Base-by-base conservation (phyloP, 2,797 vertebrate species). In the Phaenicophaeus curvirostris region DNA sequence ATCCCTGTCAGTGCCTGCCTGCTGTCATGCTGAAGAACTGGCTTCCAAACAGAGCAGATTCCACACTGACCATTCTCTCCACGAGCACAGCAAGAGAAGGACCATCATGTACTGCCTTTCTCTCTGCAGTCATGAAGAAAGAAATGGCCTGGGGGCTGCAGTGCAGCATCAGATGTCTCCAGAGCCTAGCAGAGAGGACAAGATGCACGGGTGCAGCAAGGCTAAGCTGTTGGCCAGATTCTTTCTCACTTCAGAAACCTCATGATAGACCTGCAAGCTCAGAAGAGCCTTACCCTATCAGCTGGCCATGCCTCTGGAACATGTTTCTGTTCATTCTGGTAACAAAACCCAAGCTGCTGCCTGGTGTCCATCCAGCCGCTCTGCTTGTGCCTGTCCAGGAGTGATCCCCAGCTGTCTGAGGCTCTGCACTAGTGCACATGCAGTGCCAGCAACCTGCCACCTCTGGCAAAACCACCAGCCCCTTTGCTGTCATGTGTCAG, bases 331-430 rank as follows among this genome's bases (percentile, higher is more conserved):
- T 59, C 54, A 21, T 63, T 57, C 28, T 57, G 35, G 41, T 67
- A 44, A 76, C 23, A 33, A 85, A 73, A 69, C 20, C 17, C n/a
- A 41, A 58, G 35, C 19, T 65, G 25, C 42, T 51, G 15, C 7
- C 73, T 79, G 72, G 28, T 42, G 27, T 71, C 30, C n/a, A n/a
- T n/a, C n/a, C n/a, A n/a, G n/a, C n/a, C 17, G 16, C 20, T 61
- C 53, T 1, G 3, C 8, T 2, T 2, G n/a, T 11, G 17, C 18
- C 57, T 51, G 48, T 8, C 13, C 48, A 71, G 53, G 37, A 61
- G 23, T 90, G 66, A 18, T 66, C 68, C 84, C 54, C 85, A 81
- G 68, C 76, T 95, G 89, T 84, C 96, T 90, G 93, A 89, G 74
- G 14, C 46, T 59, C 77, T 59, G 19, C 12, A 5, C 23, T 0